phyloP scores from a whole-genome alignment of 2,888 invertebrate genomes.

The Pristionchus arcanus region DNA sequence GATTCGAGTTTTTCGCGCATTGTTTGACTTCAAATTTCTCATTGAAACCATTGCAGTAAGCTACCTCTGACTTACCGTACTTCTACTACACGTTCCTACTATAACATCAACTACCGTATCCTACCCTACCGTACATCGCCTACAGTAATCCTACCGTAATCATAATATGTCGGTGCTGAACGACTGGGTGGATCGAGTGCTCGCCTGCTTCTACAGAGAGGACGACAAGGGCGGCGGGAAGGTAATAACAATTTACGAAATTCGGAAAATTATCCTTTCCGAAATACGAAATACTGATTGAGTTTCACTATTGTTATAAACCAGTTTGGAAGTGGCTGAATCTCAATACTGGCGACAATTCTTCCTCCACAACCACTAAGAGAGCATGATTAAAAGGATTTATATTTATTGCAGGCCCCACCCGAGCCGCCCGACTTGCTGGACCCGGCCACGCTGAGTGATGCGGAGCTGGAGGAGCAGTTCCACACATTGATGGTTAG shows the following conservation, averaged over 20 bases:
- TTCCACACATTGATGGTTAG: slow-evolving; percentile 8
- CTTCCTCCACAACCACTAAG: not conserved
- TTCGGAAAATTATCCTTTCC: no score
- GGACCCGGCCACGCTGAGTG: slow-evolving; percentile 6
- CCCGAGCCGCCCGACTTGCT: slow-evolving; percentile 28
- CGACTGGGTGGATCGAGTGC: slow-evolving; percentile 71
- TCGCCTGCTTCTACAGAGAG: slow-evolving; percentile 66
- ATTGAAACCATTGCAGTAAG: not conserved
- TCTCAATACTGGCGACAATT: no score
- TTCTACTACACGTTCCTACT: no score
- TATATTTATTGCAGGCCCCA: not conserved
- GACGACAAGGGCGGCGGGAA: slow-evolving; percentile 55
- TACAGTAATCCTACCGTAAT: not conserved
- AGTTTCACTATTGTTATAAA: no score
- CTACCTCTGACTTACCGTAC: not conserved
- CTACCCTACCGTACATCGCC: not conserved
- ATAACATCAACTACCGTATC: not conserved
- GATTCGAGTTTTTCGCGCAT: no score
- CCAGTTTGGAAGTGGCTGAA: no score
- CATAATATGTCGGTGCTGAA: slow-evolving; percentile 55
- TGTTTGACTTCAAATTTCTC: not conserved
- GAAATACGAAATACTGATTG: no score
- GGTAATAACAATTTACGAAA: not conserved
- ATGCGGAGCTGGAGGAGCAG: slow-evolving; percentile 25
- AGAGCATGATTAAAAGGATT: not conserved